Percentiles rank a stretch among this genome's conserved stretches.
Evolutionary conservation across 1,140 invertebrate genomes (phyloP).

Genomic region (Pararge aegeria): DNA sequence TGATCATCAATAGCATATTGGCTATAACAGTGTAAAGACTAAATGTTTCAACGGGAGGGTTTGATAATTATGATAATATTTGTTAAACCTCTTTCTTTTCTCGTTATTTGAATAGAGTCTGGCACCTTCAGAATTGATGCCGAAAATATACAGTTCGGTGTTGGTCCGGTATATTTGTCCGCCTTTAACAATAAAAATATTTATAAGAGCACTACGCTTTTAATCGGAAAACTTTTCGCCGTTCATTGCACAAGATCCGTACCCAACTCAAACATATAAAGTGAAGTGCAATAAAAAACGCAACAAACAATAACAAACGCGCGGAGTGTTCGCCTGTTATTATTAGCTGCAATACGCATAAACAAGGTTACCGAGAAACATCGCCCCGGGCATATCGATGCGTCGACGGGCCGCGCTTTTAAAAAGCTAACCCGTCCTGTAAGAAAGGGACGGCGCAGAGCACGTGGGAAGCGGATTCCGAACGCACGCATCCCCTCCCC

Average conservation of each 20-base stretch:
- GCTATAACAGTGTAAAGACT: background rate
- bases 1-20: background rate
- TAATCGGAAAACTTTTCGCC: slow-evolving; percentile 6
- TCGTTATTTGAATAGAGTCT: too few relatives aligned
- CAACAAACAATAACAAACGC: slow-evolving; percentile 54
- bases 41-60: too few relatives aligned
- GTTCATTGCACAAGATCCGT: slow-evolving; percentile 20
- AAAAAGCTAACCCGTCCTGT: slow-evolving; percentile 76
- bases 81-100: too few relatives aligned
- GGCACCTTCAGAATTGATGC: too few relatives aligned
- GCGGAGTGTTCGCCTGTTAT: slow-evolving; percentile 64
- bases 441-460: slow-evolving; percentile 67
- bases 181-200: background rate
- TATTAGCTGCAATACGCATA: slow-evolving; percentile 71
- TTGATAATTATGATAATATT: too few relatives aligned
- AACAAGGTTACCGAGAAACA: slow-evolving; percentile 65
- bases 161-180: too few relatives aligned
- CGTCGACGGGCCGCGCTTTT: slow-evolving; percentile 63
- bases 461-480: slow-evolving; percentile 77
- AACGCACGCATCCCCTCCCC: slow-evolving; percentile 70
- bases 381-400: slow-evolving; percentile 66
- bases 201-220: background rate
- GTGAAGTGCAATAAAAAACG: slow-evolving; percentile 51
- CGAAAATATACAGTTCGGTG: too few relatives aligned
- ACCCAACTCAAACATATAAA: slow-evolving; percentile 39